These are phyloP conservation scores for Arizona elegans DNA, from an alignment of 2,113 vertebrate genomes.

Conservation along the genomic window DNA sequence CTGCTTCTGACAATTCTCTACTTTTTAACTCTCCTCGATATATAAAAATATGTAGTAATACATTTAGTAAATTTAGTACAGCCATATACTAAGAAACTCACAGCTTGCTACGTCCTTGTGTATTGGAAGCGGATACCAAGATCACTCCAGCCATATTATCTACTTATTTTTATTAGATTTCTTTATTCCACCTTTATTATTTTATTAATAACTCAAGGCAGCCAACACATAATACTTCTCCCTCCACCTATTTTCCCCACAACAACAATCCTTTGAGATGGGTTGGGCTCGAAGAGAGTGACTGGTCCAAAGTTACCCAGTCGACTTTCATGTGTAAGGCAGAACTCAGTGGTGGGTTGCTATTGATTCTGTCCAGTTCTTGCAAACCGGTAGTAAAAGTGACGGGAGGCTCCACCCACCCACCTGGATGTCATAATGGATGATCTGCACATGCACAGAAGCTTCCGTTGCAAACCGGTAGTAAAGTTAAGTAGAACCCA, in stretches of 20 bases:
- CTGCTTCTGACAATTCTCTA: constrained; percentile 30
- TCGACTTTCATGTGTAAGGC: background rate
- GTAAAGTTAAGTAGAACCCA: no score
- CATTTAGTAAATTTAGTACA: constrained; percentile 20
- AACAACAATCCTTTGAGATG: background rate
- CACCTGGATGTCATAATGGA: no score
- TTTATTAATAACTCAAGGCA: background rate
- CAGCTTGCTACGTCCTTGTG: constrained; percentile 56
- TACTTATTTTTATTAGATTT: background rate
- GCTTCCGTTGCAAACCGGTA: no score
- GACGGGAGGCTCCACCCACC: no score
- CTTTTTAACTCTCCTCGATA: constrained; percentile 32
- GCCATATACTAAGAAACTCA: constrained; percentile 56
- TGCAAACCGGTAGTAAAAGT: no score
- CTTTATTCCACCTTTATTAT: background rate
- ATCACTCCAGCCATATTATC: constrained; percentile 32
- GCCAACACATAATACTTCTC: background rate
- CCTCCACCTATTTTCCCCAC: background rate
- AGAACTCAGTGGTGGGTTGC: no score
- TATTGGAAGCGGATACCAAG: constrained; percentile 44
- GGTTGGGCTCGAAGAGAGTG: background rate
- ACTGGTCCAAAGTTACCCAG: background rate
- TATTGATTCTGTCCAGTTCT: no score
- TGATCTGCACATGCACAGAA: no score
- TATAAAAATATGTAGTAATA: constrained; percentile 40